A percentile compares a stretch with the other conserved stretches of the same genome.
phyloP scores from a whole-genome alignment of 2,113 vertebrate genomes.

The Alligator sinensis region DNA sequence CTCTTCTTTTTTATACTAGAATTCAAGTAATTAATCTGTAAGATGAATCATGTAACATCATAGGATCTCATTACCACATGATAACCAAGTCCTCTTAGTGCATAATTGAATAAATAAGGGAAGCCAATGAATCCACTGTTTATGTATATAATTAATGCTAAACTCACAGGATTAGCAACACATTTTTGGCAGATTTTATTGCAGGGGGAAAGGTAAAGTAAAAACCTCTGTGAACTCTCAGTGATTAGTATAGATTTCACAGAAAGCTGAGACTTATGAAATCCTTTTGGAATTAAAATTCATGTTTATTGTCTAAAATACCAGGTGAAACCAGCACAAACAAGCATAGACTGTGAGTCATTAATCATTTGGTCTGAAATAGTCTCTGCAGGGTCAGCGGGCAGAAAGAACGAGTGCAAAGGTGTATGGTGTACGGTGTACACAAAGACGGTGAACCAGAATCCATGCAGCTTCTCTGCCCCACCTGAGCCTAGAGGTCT shows the following conservation, averaged over 20 bases:
- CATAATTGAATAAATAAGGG: slow-evolving; percentile 1
- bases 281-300: background rate
- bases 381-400: fast-evolving
- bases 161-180: background rate
- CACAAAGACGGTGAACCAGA: background rate
- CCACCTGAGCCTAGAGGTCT: background rate
- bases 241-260: background rate
- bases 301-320: background rate
- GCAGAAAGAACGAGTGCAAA: background rate
- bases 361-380: background rate
- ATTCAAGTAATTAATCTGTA: slow-evolving; percentile 5
- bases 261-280: background rate
- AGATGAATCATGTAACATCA: slow-evolving; percentile 3
- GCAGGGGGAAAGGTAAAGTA: background rate
- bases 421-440: background rate
- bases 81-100: slow-evolving; percentile 8
- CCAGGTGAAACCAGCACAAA: background rate
- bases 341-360: background rate
- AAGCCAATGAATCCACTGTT: slow-evolving; percentile 1
- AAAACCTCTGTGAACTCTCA: background rate
- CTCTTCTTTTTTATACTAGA: background rate
- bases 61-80: slow-evolving; percentile 15
- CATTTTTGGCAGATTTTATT: background rate
- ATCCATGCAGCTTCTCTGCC: background rate
- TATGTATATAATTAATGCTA: slow-evolving; percentile 22